Conservation (phyloP, 1,140 invertebrate species). For the Phenacoccus solenopsis region DNA sequence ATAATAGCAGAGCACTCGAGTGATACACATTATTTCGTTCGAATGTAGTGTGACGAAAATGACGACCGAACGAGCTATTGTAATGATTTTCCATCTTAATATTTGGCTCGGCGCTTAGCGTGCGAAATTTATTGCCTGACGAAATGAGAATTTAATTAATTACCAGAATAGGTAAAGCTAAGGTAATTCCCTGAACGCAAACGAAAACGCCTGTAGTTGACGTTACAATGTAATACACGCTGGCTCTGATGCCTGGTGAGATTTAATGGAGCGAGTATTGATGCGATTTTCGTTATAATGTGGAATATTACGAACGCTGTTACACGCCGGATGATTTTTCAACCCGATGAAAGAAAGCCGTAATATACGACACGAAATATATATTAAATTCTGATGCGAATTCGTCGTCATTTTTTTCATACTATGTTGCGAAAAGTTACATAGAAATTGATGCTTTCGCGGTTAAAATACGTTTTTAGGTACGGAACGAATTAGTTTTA, state of each 20-base stretch:
- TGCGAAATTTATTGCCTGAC: neutral
- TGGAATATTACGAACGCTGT: no score
- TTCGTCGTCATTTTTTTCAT: no score
- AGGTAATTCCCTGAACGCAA: no score
- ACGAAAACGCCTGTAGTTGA: no score
- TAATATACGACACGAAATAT: no score
- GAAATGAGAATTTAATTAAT: neutral
- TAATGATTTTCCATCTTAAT: no score
- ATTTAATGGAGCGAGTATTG: neutral
- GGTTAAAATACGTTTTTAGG: neutral
- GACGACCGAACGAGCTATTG: no score
- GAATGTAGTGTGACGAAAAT: constrained; percentile 9
- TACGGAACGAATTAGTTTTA: neutral
- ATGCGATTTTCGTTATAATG: neutral
- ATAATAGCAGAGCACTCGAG: constrained; percentile 16
- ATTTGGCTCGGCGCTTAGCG: neutral
- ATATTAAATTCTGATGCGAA: no score
- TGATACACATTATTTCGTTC: neutral
- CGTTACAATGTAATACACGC: no score
- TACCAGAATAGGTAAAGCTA: no score
- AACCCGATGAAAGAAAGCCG: no score
- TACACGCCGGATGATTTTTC: no score
- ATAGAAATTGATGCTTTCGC: neutral
- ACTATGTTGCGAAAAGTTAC: neutral
- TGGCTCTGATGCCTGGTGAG: neutral